A percentile compares a stretch with the other conserved stretches of the same genome.
Conservation (phyloP, 2,888 invertebrate genomes). For the Pteria penguin region DNA sequence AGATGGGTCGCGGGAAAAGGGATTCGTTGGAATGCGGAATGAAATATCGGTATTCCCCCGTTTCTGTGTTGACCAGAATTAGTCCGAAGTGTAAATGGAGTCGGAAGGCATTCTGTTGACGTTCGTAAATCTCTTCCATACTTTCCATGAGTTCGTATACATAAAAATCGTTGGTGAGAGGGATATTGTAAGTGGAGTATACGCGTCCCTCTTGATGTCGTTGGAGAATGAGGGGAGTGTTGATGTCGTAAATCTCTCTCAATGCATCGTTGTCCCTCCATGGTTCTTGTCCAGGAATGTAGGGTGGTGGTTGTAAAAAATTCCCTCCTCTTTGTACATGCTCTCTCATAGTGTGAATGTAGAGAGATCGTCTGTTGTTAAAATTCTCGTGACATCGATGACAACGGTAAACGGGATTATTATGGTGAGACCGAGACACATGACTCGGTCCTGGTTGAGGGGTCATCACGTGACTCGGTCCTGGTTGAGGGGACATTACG, state of each 20-base stretch:
- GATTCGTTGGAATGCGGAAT: conserved; percentile 39
- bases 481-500: too few relatives aligned
- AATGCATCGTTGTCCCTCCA: not conserved
- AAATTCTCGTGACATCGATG: too few relatives aligned
- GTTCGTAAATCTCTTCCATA: not conserved
- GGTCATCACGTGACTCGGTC: conserved; percentile 2
- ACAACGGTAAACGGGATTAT: too few relatives aligned
- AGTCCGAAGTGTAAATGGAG: conserved; percentile 27
- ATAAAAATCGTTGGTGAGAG: conserved; percentile 5
- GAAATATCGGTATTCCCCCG: conserved; percentile 48
- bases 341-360: not conserved
- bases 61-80: too few relatives aligned
- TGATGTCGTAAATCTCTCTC: too few relatives aligned
- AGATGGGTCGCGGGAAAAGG: too few relatives aligned
- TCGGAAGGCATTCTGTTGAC: conserved; percentile 35
- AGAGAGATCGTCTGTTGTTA: not conserved
- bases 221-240: not conserved
- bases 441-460: too few relatives aligned
- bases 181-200: not conserved
- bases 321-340: too few relatives aligned
- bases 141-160: not conserved
- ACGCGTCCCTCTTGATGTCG: not conserved
- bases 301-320: too few relatives aligned
- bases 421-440: too few relatives aligned
- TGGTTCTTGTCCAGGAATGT: not conserved